A percentile compares a stretch with the other conserved stretches of the same genome.
phyloP scores from a whole-genome alignment of 2,113 vertebrate genomes.

The Nematolebias whitei region DNA sequence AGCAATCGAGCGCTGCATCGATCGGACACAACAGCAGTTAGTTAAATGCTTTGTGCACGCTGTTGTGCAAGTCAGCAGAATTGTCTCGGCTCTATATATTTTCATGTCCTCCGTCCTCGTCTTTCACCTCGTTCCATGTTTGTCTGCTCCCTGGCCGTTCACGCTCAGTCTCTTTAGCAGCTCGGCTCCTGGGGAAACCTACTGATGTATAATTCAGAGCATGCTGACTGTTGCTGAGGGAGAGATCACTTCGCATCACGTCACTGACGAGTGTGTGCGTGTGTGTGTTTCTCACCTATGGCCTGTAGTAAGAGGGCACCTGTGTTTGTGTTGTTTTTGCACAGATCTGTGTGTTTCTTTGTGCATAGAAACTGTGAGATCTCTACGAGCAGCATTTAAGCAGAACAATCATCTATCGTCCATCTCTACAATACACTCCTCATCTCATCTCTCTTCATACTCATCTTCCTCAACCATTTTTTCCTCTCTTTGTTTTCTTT shows the following conservation, averaged over 20 bases:
- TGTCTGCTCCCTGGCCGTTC: not conserved
- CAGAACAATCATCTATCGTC: too few species aligned
- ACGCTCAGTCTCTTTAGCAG: constrained; percentile 27
- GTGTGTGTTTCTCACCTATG: constrained; percentile 36
- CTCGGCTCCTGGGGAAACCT: constrained; percentile 51
- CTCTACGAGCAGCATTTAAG: too few species aligned
- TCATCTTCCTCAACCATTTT: too few species aligned
- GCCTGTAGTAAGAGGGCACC: constrained; percentile 9
- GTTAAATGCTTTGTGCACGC: constrained; percentile 22
- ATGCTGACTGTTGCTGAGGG: constrained; percentile 54
- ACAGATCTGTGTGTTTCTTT: too few species aligned
- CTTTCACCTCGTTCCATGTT: not conserved
- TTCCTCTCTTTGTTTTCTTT: not conserved
- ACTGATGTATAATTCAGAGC: constrained; percentile 72
- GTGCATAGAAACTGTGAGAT: too few species aligned
- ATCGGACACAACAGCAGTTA: constrained; percentile 57
- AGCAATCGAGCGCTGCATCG: constrained; percentile 42
- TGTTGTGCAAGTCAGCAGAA: constrained; percentile 56
- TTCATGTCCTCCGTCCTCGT: not conserved
- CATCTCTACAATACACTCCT: too few species aligned
- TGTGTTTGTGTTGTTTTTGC: too few species aligned
- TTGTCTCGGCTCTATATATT: constrained; percentile 15
- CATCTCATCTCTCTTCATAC: too few species aligned
- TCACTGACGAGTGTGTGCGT: constrained; percentile 24
- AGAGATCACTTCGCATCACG: constrained; percentile 60